Percentiles rank a stretch among this genome's conserved stretches.
phyloP scores from a whole-genome alignment of 92 coral and sea anemone species.

The Parazoanthus swiftii region DNA sequence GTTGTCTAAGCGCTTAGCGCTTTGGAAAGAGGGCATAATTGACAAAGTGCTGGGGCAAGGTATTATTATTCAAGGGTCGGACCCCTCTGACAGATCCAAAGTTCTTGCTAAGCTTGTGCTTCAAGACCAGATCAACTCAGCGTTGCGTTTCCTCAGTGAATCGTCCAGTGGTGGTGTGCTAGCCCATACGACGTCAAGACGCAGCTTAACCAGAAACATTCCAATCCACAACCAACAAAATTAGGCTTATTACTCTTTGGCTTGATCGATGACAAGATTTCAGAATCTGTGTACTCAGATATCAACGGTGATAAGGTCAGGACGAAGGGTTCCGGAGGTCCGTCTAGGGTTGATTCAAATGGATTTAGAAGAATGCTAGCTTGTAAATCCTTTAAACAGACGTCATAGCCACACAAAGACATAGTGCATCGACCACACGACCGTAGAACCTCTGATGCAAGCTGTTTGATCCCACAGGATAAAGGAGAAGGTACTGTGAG shows the following conservation, averaged over 20 bases:
- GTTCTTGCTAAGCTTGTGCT: background rate
- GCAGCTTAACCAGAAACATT: too few species aligned
- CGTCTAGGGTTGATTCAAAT: conserved; percentile 21
- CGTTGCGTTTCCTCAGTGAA: conserved; percentile 44
- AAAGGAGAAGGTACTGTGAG: conserved; percentile 37
- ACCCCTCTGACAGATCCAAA: too few species aligned
- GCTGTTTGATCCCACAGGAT: conserved; percentile 1
- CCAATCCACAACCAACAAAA: too few species aligned
- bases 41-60: conserved; percentile 50
- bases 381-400: conserved; percentile 25
- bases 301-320: conserved; percentile 1
- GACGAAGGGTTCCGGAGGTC: conserved; percentile 24
- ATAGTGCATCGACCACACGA: conserved; percentile 7
- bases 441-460: background rate
- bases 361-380: background rate
- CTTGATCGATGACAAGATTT: too few species aligned
- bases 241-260: too few species aligned
- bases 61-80: conserved; percentile 48
- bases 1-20: conserved; percentile 56
- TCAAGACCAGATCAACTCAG: conserved; percentile 43
- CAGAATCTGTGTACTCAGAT: too few species aligned
- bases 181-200: too few species aligned
- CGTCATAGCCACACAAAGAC: background rate
- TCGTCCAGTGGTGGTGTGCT: too few species aligned
- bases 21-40: conserved; percentile 61